Percentiles rank a stretch among this genome's conserved stretches.
These are phyloP conservation scores for Abrostola tripartita DNA, from an alignment of 2,888 invertebrate genomes.

Conservation along the genomic window DNA sequence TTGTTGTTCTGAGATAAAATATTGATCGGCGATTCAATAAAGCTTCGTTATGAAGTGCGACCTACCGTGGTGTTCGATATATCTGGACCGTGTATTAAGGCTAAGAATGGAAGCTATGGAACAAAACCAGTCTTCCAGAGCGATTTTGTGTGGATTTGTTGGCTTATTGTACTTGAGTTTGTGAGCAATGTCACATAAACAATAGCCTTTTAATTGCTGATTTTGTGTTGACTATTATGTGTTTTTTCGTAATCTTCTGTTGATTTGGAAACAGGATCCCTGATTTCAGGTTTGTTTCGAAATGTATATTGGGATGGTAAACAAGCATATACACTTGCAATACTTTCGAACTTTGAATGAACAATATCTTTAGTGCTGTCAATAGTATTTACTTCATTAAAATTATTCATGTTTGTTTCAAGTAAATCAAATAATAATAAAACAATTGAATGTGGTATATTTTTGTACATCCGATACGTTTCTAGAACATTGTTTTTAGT, in stretches of 20 bases:
- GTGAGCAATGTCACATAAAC: conserved; percentile 5
- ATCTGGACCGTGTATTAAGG: conserved; percentile 73
- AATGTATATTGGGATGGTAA: too few relatives aligned
- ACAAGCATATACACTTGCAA: too few relatives aligned
- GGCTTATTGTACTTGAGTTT: conserved; percentile 8
- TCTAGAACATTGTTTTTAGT: conserved; percentile 13
- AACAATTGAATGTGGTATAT: conserved; percentile 5
- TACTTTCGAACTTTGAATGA: too few relatives aligned
- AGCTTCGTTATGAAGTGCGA: conserved; percentile 64
- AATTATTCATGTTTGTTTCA: too few relatives aligned
- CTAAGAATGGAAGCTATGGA: conserved; percentile 56
- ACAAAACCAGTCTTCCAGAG: conserved; percentile 42
- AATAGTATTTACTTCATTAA: background rate
- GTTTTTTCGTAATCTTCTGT: conserved; percentile 12
- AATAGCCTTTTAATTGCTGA: conserved; percentile 6
- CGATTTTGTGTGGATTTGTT: conserved; percentile 33
- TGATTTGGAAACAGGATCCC: background rate
- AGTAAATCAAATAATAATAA: background rate
- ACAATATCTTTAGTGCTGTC: background rate
- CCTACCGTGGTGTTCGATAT: conserved; percentile 53
- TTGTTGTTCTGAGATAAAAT: conserved; percentile 64
- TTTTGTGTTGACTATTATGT: conserved; percentile 1
- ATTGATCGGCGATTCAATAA: conserved; percentile 72
- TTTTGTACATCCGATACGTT: background rate
- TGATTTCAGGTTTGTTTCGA: too few relatives aligned